Evolutionary conservation across 2,888 invertebrate genomes (phyloP).

Genomic region (Lasioglossum villosulum): DNA sequence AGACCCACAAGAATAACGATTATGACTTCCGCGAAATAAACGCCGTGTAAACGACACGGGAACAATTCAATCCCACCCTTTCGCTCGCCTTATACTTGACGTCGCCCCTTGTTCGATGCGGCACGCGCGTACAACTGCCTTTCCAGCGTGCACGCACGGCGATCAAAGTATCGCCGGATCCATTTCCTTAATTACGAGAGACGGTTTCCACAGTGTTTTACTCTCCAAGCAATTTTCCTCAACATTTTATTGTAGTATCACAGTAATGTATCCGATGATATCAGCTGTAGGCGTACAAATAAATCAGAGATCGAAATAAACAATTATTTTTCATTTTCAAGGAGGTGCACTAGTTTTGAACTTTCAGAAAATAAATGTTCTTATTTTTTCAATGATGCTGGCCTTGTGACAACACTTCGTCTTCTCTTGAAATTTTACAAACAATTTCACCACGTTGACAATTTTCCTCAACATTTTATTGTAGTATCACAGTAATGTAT

Average conservation of each 20-base stretch:
- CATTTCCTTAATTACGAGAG: constrained; percentile 74
- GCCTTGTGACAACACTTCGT: too few relatives aligned
- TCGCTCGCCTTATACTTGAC: constrained; percentile 27
- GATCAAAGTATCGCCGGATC: constrained; percentile 74
- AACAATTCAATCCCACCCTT: constrained; percentile 62
- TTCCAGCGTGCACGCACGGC: constrained; percentile 59
- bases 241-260: neutral
- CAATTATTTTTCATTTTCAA: too few relatives aligned
- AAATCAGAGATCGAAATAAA: neutral
- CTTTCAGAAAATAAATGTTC: neutral
- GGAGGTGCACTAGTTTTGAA: neutral
- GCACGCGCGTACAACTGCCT: constrained; percentile 55
- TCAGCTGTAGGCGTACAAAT: neutral
- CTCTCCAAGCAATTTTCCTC: constrained; percentile 17
- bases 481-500: neutral
- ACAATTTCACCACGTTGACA: neutral
- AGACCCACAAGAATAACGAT: constrained; percentile 65
- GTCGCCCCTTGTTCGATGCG: constrained; percentile 38
- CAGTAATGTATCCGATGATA: neutral
- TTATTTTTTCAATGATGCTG: too few relatives aligned
- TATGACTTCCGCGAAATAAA: constrained; percentile 68
- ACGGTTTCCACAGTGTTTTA: constrained; percentile 47
- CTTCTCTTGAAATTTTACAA: too few relatives aligned
- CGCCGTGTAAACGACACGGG: constrained; percentile 64
- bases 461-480: neutral